Evolutionary conservation across 2,113 vertebrate species (phyloP).

Genomic region (Recurvirostra avosetta): DNA sequence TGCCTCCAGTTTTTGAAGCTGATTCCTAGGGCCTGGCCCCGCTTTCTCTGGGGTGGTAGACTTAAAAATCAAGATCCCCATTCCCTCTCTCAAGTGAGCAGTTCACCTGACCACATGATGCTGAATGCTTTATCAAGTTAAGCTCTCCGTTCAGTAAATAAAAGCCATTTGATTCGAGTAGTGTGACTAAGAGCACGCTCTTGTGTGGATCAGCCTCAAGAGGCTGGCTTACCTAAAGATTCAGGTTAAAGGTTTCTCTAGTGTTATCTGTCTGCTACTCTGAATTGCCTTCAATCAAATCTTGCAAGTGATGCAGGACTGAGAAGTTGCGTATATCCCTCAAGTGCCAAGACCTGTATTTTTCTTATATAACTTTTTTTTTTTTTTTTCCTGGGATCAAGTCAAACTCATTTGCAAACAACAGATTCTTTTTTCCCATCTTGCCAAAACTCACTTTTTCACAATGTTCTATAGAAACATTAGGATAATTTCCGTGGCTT

Average conservation of each 20-base stretch:
- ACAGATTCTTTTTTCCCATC: neutral
- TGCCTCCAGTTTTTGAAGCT: neutral
- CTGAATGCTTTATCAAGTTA: neutral
- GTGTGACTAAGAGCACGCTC: neutral
- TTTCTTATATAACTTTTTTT: neutral
- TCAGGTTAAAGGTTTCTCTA: neutral
- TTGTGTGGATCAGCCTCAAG: neutral
- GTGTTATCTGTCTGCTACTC: neutral
- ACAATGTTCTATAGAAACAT: neutral
- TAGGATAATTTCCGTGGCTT: neutral
- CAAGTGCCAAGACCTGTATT: neutral
- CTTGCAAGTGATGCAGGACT: neutral
- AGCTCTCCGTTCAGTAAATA: neutral
- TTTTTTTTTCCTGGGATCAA: neutral
- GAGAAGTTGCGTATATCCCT: neutral
- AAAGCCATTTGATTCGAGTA: neutral
- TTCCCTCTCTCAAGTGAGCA: neutral
- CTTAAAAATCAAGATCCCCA: neutral
- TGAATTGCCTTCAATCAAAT: neutral
- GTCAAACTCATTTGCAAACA: neutral
- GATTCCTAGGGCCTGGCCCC: neutral
- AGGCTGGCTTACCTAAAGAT: neutral
- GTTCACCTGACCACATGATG: neutral
- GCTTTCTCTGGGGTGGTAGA: neutral
- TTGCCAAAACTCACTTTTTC: neutral